Percentiles rank a stretch among this genome's conserved stretches.
Evolutionary conservation across 2,113 vertebrate species (phyloP).

Genomic region (Lamprotornis superbus): DNA sequence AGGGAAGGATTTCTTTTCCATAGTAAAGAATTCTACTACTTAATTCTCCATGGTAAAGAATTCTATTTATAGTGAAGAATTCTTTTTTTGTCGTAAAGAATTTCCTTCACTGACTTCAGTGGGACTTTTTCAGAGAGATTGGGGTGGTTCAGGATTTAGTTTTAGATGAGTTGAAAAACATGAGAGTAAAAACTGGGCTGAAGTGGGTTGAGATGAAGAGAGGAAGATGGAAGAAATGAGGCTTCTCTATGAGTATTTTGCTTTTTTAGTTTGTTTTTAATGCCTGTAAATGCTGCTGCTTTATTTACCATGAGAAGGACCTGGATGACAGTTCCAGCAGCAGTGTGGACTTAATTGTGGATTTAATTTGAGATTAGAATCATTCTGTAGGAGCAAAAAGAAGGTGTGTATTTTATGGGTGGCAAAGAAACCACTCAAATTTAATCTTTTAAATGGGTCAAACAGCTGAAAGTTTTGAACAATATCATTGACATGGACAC

Average conservation of each 20-base stretch:
- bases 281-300: neutral
- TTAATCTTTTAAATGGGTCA: neutral
- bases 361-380: neutral
- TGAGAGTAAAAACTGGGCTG: neutral
- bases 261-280: neutral
- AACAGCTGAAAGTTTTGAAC: neutral
- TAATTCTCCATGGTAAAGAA: neutral
- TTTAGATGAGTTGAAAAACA: neutral
- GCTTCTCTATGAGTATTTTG: accelerated
- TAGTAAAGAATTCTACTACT: neutral
- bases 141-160: neutral
- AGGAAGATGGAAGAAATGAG: neutral
- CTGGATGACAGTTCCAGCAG: neutral
- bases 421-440: neutral
- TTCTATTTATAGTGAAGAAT: neutral
- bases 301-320: neutral
- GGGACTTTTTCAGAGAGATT: neutral
- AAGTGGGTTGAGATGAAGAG: neutral
- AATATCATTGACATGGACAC: neutral
- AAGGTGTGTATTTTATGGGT: accelerated
- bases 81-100: neutral
- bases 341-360: neutral
- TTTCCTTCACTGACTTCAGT: neutral
- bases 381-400: neutral
- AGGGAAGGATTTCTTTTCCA: neutral